Conservation (phyloP, 2,888 invertebrate species). For the Dascillus cervinus region DNA sequence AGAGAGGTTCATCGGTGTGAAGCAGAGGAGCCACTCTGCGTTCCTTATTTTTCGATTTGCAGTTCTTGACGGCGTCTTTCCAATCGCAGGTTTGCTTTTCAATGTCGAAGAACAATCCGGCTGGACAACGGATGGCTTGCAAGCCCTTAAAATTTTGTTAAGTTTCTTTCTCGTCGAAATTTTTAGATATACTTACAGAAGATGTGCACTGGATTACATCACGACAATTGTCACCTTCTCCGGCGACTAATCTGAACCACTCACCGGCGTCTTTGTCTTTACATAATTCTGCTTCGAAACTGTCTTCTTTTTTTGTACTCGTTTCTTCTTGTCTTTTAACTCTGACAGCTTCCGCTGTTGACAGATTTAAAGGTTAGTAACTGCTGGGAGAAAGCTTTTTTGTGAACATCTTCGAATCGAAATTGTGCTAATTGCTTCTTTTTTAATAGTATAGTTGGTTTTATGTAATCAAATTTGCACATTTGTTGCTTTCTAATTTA, state of each 20-base stretch:
- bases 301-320: conserved; percentile 71
- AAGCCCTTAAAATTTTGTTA: conserved; percentile 58
- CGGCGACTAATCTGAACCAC: conserved; percentile 86
- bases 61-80: conserved; percentile 90
- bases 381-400: conserved; percentile 5
- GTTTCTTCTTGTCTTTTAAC: conserved; percentile 49
- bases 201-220: conserved; percentile 94
- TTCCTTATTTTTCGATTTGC: conserved; percentile 83
- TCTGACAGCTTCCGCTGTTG: conserved; percentile 6
- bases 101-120: conserved; percentile 87
- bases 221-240: conserved; percentile 87
- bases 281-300: conserved; percentile 82
- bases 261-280: conserved; percentile 93
- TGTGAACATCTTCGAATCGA: conserved; percentile 4
- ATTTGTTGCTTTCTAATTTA: neutral
- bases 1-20: conserved; percentile 84
- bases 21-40: conserved; percentile 79
- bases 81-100: conserved; percentile 94
- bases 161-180: neutral
- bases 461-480: neutral
- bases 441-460: neutral
- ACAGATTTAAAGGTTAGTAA: conserved; percentile 3
- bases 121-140: conserved; percentile 88
- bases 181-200: conserved; percentile 55
- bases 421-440: neutral